These are phyloP conservation scores for Coenobita brevimanus DNA, from an alignment of 1,140 invertebrate species.

Conservation along the genomic window DNA sequence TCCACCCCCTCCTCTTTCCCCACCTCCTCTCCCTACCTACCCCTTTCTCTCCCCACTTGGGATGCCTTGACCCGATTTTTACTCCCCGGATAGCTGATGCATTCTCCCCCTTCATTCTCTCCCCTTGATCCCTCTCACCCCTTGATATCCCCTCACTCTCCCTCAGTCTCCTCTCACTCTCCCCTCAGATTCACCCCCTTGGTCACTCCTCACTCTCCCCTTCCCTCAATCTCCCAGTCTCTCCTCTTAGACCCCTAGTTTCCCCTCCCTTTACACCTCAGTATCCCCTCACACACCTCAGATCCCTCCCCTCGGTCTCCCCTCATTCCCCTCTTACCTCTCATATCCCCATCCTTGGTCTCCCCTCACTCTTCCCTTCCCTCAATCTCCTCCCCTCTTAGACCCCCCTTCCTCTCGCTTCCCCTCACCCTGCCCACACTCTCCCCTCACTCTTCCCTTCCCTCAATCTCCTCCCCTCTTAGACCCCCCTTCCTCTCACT, in stretches of 20 bases:
- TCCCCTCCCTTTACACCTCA: background rate
- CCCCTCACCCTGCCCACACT: background rate
- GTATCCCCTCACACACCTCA: background rate
- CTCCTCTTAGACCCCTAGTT: background rate
- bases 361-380: background rate
- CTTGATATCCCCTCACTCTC: background rate
- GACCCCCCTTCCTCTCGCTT: no score
- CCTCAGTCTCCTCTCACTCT: conserved; percentile 21
- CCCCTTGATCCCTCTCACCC: no score
- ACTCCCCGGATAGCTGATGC: conserved; percentile 34
- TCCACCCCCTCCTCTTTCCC: no score
- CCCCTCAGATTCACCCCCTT: conserved; percentile 7
- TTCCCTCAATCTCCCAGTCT: background rate
- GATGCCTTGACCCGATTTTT: conserved; percentile 61
- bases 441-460: conserved; percentile 20
- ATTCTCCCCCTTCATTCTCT: no score
- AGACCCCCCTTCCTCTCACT: background rate
- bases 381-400: conserved; percentile 30
- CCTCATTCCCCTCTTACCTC: conserved; percentile 49
- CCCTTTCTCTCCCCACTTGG: background rate
- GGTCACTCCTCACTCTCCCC: background rate
- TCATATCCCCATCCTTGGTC: background rate
- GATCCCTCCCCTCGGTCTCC: conserved; percentile 36
- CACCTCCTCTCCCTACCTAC: no score
- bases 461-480: conserved; percentile 8